A percentile compares a stretch with the other conserved stretches of the same genome.
These are phyloP conservation scores for Virgularia gustaviana DNA, from an alignment of 92 coral and sea anemone genomes.

Conservation along the genomic window DNA sequence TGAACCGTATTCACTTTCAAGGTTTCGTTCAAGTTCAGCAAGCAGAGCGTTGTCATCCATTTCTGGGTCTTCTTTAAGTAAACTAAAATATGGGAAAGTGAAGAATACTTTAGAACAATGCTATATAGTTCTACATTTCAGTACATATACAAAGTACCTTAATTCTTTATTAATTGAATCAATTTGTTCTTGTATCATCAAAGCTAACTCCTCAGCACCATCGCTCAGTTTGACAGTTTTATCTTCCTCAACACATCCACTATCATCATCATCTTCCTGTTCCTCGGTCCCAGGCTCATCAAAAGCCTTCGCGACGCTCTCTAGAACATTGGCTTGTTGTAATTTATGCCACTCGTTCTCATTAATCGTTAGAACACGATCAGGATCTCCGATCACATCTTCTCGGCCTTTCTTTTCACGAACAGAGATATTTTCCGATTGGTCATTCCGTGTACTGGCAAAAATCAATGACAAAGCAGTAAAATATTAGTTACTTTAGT, in stretches of 20 bases:
- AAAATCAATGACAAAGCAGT: not conserved
- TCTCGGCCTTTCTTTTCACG: conserved; percentile 88
- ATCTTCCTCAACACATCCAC: conserved; percentile 40
- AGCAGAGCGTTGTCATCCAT: conserved; percentile 36
- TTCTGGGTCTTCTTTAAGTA: conserved; percentile 35
- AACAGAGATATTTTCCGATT: conserved; percentile 38
- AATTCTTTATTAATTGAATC: conserved; percentile 87
- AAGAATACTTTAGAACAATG: not conserved
- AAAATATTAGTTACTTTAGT: too few species aligned
- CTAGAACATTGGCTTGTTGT: conserved; percentile 84
- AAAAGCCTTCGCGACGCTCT: conserved; percentile 83
- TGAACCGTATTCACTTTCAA: conserved; percentile 39
- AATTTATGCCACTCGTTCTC: conserved; percentile 99
- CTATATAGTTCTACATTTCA: not conserved
- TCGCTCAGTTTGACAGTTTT: conserved; percentile 65
- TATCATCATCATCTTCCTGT: conserved; percentile 54
- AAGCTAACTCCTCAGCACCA: conserved; percentile 82
- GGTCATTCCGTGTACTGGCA: not conserved
- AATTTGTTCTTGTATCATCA: conserved; percentile 90
- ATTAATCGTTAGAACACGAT: conserved; percentile 85
- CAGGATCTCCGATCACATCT: conserved; percentile 73
- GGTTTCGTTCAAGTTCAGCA: conserved; percentile 34
- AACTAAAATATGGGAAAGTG: not conserved
- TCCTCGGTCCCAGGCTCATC: conserved; percentile 62
- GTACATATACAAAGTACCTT: conserved; percentile 36